A percentile compares a stretch with the other conserved stretches of the same genome.
Conservation (phyloP, 2,888 invertebrate species). For the Troglohyphantes excavatus region DNA sequence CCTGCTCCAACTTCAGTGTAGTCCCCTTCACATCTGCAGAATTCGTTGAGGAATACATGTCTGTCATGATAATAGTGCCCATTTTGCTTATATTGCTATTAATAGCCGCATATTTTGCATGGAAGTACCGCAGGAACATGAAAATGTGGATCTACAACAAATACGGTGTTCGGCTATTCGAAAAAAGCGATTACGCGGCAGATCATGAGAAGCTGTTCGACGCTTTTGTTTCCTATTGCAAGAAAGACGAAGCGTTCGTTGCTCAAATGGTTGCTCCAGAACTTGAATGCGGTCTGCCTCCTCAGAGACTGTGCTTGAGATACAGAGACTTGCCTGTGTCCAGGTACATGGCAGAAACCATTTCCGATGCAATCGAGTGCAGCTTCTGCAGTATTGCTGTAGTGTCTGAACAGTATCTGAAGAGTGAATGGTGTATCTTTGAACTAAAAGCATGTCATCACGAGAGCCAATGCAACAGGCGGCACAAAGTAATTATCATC, state of each 20-base stretch:
- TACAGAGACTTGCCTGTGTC: constrained; percentile 91
- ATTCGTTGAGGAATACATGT: constrained; percentile 90
- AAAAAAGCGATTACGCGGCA: constrained; percentile 86
- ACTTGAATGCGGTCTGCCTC: constrained; percentile 88
- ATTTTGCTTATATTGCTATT: constrained; percentile 88
- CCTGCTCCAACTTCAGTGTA: constrained; percentile 80
- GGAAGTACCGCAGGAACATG: constrained; percentile 90
- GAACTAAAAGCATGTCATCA: constrained; percentile 95
- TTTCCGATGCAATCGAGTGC: constrained; percentile 92
- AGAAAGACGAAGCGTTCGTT: constrained; percentile 93
- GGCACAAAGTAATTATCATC: constrained; percentile 87
- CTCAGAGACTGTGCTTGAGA: constrained; percentile 92
- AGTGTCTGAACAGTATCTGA: constrained; percentile 93
- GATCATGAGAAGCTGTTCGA: constrained; percentile 92
- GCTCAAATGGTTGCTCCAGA: constrained; percentile 91
- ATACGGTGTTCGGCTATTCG: constrained; percentile 91
- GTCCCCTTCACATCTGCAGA: constrained; percentile 86
- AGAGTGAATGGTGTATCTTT: constrained; percentile 94
- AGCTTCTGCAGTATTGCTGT: constrained; percentile 93
- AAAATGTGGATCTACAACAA: constrained; percentile 91
- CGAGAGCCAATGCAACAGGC: constrained; percentile 84
- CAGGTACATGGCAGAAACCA: constrained; percentile 90
- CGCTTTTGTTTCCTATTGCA: constrained; percentile 94
- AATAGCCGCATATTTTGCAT: constrained; percentile 87
- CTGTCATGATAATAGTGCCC: constrained; percentile 88